Percentiles rank a stretch among this genome's conserved stretches.
Conservation (phyloP, 2,888 invertebrate species). For the Idaea biselata region DNA sequence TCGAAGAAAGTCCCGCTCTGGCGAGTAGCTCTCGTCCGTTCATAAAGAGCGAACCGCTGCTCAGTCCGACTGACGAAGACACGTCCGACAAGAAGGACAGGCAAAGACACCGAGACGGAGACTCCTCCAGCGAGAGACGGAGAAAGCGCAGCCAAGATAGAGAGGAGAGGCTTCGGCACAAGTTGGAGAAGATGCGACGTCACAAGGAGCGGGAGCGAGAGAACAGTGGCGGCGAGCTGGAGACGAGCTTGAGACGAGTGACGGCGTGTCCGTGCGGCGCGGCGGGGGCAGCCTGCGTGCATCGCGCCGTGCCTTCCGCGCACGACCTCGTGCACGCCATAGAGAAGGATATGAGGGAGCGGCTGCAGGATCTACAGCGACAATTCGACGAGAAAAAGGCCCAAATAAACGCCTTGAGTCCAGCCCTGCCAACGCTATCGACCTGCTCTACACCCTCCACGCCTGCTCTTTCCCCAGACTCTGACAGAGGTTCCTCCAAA, state of each 20-base stretch:
- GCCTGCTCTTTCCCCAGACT: slow-evolving; percentile 71
- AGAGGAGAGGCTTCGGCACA: slow-evolving; percentile 65
- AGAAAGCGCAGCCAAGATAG: slow-evolving; percentile 64
- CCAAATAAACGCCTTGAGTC: slow-evolving; percentile 87
- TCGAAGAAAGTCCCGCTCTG: slow-evolving; percentile 61
- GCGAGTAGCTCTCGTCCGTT: slow-evolving; percentile 50
- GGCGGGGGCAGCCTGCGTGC: slow-evolving; percentile 43
- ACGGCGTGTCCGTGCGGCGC: slow-evolving; percentile 63
- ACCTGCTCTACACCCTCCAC: slow-evolving; percentile 69
- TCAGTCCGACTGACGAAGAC: slow-evolving; percentile 58
- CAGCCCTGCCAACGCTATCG: slow-evolving; percentile 69
- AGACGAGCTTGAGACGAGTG: slow-evolving; percentile 65
- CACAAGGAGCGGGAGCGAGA: slow-evolving; percentile 57
- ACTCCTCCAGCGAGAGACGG: slow-evolving; percentile 65
- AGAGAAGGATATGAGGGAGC: slow-evolving; percentile 90
- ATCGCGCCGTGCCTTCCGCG: slow-evolving; percentile 68
- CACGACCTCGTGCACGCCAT: slow-evolving; percentile 85
- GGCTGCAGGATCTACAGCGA: slow-evolving; percentile 89
- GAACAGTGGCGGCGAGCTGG: slow-evolving; percentile 64
- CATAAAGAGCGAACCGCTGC: slow-evolving; percentile 61
- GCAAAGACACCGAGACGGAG: slow-evolving; percentile 61
- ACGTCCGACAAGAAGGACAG: slow-evolving; percentile 60
- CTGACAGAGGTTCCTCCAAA: slow-evolving; percentile 82
- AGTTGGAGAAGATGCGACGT: slow-evolving; percentile 70
- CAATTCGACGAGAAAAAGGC: slow-evolving; percentile 91